Base-by-base conservation (phyloP, 2,888 invertebrate species). In the Lamellibrachia columna region DNA sequence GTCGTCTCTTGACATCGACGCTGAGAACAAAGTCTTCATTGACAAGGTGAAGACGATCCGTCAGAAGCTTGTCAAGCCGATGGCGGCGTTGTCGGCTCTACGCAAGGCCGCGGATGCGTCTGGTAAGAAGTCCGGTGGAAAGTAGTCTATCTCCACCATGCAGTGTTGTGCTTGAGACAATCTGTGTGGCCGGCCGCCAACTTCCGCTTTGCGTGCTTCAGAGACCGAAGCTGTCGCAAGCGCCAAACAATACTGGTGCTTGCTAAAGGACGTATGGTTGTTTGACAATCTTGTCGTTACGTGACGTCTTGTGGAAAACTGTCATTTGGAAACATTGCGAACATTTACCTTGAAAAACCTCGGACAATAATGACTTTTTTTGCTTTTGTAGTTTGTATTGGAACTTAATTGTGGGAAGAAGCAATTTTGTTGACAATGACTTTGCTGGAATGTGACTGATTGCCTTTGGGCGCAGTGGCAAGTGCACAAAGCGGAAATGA, bases 1-100 rank as follows among this genome's bases (percentile, higher is more conserved):
- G 11, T 95, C 95, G 53, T 90, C 94, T 52, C 92, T 96, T 90
- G 95, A 96, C 93, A 95, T 96, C 92, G 95, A 95, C 93, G 95
- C 96, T 6, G 95, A 95, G 55, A 96, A 96, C 94, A 95, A 94
- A 92, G 95, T 96, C 90, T 95, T 96, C 8, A 94, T 96, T 1
- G 95, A 95, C 92, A 95, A 95, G 92, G 92, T 96, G 90, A 94
- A 95, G 9, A 94, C 93, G 55, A 95, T 95, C 91, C 94, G 94
- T 92, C 93, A 94, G 40, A 96, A 95, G 93, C 93, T 96, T 7
- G 90, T 96, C 92, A 94, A 94, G 55, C 95, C 95, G 0, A 94
- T 96, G 55, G 95, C 94, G 92, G 95, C 95, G 3, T 91, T 95
- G 7, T 94, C 94, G 52, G 95, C 95, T 0, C 95, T 96, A 92